Conservation (phyloP, 1,140 invertebrate species). For the Danaus plexippus region DNA sequence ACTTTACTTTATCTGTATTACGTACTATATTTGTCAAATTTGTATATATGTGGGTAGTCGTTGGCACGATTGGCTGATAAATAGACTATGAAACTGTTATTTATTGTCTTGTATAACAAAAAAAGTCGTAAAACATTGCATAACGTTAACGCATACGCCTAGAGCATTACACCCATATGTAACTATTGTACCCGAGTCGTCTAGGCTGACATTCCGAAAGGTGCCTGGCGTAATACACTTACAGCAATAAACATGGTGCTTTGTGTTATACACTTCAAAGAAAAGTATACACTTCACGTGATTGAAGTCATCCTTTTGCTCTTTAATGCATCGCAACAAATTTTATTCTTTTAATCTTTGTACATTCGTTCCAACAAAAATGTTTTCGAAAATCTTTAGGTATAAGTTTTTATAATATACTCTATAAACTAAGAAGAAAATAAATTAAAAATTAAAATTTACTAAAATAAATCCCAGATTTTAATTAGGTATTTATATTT, state of each 20-base stretch:
- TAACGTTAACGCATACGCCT: constrained; percentile 21
- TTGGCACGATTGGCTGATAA: constrained; percentile 11
- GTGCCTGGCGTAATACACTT: constrained; percentile 39
- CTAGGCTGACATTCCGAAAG: constrained; percentile 31
- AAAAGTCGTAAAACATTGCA: constrained; percentile 21
- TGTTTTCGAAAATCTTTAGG: no score
- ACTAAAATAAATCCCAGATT: no score
- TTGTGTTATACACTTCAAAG: constrained; percentile 54
- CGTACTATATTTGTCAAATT: no score
- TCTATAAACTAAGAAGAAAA: no score
- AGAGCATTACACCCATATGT: constrained; percentile 23
- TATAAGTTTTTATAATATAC: no score
- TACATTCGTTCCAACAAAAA: no score
- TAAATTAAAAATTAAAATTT: no score
- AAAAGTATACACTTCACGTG: constrained; percentile 31
- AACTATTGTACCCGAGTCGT: constrained; percentile 38
- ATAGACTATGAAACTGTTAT: constrained; percentile 17
- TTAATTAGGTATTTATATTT: no score
- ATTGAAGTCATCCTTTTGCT: constrained; percentile 48
- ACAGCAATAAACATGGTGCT: constrained; percentile 47
- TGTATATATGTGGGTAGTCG: constrained; percentile 7
- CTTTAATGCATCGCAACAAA: constrained; percentile 35
- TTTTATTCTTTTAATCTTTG: constrained; percentile 27
- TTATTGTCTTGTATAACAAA: constrained; percentile 19
- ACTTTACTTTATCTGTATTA: no score